Evolutionary conservation across 1,140 invertebrate genomes (phyloP), one percentile per base, ranked within the genome.

Genomic region (Sinonovacula constricta): DNA sequence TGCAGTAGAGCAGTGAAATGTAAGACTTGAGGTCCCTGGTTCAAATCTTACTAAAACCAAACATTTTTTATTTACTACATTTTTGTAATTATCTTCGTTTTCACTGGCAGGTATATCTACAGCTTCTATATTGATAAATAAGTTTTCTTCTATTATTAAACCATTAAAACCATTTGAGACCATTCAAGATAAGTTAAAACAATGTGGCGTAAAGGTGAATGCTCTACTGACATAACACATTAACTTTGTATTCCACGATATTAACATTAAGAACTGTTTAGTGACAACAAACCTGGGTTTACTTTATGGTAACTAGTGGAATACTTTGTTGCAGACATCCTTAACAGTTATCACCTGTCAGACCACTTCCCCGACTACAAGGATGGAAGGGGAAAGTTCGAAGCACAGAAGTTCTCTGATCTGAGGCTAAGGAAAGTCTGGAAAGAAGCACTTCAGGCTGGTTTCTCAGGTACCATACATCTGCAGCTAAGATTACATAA

Each of bases 361-460:
- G 95, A 97, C 74, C 94, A 97, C 86, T 96, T 95, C 77, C 94
- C 94, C 2, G 88, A 93, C 72, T 90, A 93, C 87, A 89, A 92
- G n/a, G 60, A 94, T 94, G 83, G 92, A 93, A 77, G 93, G 95
- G 75, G 92, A 94, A 30, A 92, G 94, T 93, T 94, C 30, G 94
- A 95, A 70, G 95, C 95, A 85, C 94, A 94, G 87, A 79, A 97
- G 2, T 97, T 98, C 88, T 95, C 95, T 91, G 96, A 98, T 88
- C 96, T 96, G 86, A 97, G 96, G 90, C 90, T 98, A 1, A 96
- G 96, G 87, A 94, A 96, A 85, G 91, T 98, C 1, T 98, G 97
- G 96, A 92, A 94, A 22, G 97, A 97, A 90, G 96, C 96, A 0
- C 95, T 97, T 92, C 90, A 93, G 51, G 94, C 95, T 54, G 96